phyloP scores from a whole-genome alignment of 2,797 vertebrate species.

The Anabacerthia variegaticeps region DNA sequence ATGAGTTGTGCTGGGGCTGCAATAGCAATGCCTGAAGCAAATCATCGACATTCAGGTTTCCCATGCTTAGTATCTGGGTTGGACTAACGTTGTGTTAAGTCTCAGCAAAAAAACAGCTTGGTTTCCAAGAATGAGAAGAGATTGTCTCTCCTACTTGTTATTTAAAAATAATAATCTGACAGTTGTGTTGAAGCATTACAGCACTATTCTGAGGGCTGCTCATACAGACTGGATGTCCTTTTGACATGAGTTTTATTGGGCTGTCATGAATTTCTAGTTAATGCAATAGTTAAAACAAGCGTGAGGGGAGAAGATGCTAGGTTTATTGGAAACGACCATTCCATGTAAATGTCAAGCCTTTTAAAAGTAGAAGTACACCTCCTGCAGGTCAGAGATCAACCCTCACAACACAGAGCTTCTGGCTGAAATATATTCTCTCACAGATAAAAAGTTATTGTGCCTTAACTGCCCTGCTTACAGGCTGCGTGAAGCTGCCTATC shows the following conservation, averaged over 20 bases:
- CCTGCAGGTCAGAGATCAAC: neutral
- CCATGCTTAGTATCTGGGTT: conserved; percentile 8
- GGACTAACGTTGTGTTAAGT: conserved; percentile 17
- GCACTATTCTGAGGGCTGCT: neutral
- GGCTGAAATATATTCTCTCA: neutral
- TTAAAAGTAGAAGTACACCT: neutral
- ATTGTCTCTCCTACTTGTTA: conserved; percentile 16
- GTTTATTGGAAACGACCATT: neutral
- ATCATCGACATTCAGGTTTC: neutral
- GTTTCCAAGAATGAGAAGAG: conserved; percentile 39
- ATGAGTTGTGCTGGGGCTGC: neutral
- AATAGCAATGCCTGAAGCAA: neutral
- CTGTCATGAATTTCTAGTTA: neutral
- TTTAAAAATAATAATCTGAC: conserved; percentile 32
- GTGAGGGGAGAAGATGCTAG: neutral
- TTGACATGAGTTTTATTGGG: neutral
- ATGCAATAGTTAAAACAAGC: neutral
- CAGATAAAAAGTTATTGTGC: neutral
- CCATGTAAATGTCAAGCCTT: neutral
- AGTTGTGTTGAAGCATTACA: neutral
- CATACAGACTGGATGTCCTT: neutral
- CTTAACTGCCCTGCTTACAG: neutral
- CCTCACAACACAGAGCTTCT: neutral
- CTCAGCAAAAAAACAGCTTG: neutral
- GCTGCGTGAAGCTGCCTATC: neutral